Conservation (phyloP, 2,888 invertebrate genomes). For the Apotomis turbidana region DNA sequence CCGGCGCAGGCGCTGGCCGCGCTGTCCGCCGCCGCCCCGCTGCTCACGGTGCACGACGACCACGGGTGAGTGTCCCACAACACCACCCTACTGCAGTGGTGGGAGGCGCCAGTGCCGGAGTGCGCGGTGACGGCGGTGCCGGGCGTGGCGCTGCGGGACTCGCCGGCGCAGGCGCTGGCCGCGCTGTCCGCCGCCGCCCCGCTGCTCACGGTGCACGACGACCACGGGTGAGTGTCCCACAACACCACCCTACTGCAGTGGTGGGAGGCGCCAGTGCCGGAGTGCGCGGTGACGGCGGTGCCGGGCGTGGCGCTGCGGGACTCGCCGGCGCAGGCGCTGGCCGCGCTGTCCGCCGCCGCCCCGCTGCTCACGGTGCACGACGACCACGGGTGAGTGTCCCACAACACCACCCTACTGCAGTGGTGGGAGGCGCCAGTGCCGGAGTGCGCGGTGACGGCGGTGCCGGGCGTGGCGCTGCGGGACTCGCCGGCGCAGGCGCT, state of each 20-base stretch:
- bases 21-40: conserved; percentile 77
- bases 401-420: no score
- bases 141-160: conserved; percentile 83
- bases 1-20: conserved; percentile 88
- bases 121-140: conserved; percentile 80
- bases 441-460: conserved; percentile 74
- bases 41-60: conserved; percentile 67
- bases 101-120: no score
- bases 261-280: conserved; percentile 88
- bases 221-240: conserved; percentile 65
- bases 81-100: no score
- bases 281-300: conserved; percentile 84
- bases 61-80: conserved; percentile 62
- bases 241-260: conserved; percentile 56
- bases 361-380: no score
- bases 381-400: no score
- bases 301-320: conserved; percentile 83
- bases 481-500: conserved; percentile 88
- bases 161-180: conserved; percentile 88
- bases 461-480: conserved; percentile 82
- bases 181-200: conserved; percentile 81
- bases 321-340: conserved; percentile 88
- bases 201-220: conserved; percentile 64
- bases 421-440: no score
- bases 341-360: conserved; percentile 80